Conservation (phyloP, 2,113 vertebrate genomes). For the Neopipo cinnamomea region DNA sequence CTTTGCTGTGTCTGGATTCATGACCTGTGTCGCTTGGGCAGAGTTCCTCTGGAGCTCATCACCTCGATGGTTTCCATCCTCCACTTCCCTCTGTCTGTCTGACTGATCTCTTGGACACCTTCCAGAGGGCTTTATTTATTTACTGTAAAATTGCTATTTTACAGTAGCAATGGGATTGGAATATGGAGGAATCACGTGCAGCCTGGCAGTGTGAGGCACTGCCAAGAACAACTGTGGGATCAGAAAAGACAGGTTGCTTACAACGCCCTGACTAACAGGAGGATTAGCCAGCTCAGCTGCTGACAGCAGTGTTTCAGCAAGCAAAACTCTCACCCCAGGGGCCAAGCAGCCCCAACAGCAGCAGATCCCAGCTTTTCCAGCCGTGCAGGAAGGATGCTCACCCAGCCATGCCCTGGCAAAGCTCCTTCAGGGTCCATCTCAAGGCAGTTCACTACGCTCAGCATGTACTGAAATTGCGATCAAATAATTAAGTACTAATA, state of each 20-base stretch:
- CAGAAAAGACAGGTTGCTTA: neutral
- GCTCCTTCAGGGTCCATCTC: neutral
- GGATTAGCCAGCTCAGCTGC: neutral
- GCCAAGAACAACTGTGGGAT: neutral
- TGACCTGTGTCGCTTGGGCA: neutral
- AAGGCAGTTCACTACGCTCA: neutral
- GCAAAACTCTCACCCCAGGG: neutral
- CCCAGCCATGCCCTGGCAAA: neutral
- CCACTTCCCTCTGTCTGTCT: neutral
- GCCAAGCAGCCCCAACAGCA: rapidly evolving
- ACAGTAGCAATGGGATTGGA: neutral
- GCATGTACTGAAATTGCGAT: neutral
- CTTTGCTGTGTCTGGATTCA: neutral
- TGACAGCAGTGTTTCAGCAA: neutral
- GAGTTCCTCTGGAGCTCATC: neutral
- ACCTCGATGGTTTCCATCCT: neutral
- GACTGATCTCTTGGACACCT: neutral
- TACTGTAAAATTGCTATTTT: too few relatives aligned
- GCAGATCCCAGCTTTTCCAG: neutral
- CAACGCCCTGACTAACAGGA: neutral
- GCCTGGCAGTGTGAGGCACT: neutral
- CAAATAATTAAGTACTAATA: neutral
- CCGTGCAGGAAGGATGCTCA: neutral
- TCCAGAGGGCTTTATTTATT: neutral
- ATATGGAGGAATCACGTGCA: neutral